Evolutionary conservation across 2,113 vertebrate species (phyloP).

Genomic region (Helogale parvula): DNA sequence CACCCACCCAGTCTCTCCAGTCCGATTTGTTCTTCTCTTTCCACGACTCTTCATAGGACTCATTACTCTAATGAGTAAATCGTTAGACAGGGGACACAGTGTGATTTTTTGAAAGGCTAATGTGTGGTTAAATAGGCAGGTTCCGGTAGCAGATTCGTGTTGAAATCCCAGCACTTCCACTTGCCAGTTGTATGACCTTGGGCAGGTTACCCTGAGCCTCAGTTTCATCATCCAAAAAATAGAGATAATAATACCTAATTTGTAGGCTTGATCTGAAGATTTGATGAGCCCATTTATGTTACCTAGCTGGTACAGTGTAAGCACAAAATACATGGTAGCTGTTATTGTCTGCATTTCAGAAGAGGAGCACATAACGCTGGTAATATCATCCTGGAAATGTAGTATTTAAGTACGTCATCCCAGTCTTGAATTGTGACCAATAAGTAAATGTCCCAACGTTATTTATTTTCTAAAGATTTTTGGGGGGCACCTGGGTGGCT

Average conservation of each 20-base stretch:
- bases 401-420: background rate
- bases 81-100: background rate
- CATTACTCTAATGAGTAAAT: background rate
- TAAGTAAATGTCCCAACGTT: background rate
- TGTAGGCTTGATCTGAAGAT: background rate
- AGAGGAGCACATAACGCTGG: background rate
- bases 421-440: conserved; percentile 28
- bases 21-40: conserved; percentile 42
- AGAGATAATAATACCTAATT: conserved; percentile 7
- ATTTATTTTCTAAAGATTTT: background rate
- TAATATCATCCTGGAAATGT: background rate
- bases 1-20: background rate
- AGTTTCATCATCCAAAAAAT: conserved; percentile 32
- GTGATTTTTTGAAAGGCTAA: background rate
- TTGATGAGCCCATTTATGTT: conserved; percentile 14
- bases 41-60: background rate
- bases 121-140: background rate
- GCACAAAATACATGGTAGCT: background rate
- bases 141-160: background rate
- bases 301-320: background rate
- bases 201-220: conserved; percentile 1
- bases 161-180: background rate
- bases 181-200: background rate
- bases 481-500: background rate
- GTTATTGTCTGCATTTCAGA: background rate